Evolutionary conservation across 2,113 vertebrate genomes (phyloP), one percentile per base, ranked within the genome.

Genomic region (Amia ocellicauda): DNA sequence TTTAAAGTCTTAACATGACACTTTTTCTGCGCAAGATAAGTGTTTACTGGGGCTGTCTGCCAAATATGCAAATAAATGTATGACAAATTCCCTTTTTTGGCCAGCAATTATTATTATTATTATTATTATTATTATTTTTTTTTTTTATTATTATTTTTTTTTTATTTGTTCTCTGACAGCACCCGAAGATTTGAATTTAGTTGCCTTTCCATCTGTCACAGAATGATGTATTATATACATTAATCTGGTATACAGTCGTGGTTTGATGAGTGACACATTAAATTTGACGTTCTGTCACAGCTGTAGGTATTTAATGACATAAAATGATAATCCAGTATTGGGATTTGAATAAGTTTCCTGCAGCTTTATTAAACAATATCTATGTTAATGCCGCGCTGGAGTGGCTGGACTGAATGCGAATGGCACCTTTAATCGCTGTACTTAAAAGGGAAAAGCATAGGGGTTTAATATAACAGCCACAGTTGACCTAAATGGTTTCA

Each of bases 1-100:
- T 53, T 47, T 56, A 61, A 52, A 63, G 2, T 61, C 66, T 7
- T 49, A 0, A 20, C 29, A 36, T 75, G 74, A 69, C 77, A 87
- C 83, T 75, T 81, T 77, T 84, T 74, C 0, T 59, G 78, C 74
- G 69, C 60, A 70, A 74, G 69, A 75, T 78, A 64, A 58, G 53
- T 80, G 69, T 86, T 80, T 80, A 71, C 74, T 68, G 69, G 78
- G 75, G 80, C 77, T 75, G 69, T 50, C 75, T 86, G 85, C 84
- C 84, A 86, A 79, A 84, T 88, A 86, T 80, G 81, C 80, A 89
- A 85, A 89, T 84, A 80, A 74, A 82, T 80, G 70, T 72, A 61
- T 68, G 89, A 83, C 89, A 82, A 85, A 80, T 86, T 86, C 81
- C 86, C 75, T 77, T 80, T 80, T 80, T 60, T 36, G 76, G 64